Percentiles rank a stretch among this genome's conserved stretches.
phyloP scores from a whole-genome alignment of 1,140 invertebrate genomes.

The Trissolcus basalis region DNA sequence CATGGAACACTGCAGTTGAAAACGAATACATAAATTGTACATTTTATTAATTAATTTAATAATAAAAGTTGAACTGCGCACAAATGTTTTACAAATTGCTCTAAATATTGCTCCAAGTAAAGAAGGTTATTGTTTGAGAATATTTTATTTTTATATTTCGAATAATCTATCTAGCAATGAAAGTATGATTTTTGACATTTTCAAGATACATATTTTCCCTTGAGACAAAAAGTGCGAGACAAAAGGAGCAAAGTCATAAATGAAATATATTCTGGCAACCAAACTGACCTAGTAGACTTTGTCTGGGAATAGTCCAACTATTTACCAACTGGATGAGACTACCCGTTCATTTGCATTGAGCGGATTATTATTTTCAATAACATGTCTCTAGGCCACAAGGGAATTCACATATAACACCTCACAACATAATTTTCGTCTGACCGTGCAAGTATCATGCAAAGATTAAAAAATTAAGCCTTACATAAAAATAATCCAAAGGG shows the following conservation, averaged over 20 bases:
- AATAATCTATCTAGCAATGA: too few relatives aligned
- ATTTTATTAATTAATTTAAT: too few relatives aligned
- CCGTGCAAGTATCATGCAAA: constrained; percentile 18
- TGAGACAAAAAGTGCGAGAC: too few relatives aligned
- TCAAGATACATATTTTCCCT: too few relatives aligned
- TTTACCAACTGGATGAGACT: constrained; percentile 57
- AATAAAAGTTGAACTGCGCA: too few relatives aligned
- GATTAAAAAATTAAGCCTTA: constrained; percentile 69
- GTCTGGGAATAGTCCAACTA: constrained; percentile 63
- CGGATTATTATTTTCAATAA: background rate
- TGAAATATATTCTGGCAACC: constrained; percentile 54
- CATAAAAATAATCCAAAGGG: constrained; percentile 79
- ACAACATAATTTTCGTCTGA: constrained; percentile 1
- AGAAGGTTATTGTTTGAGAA: too few relatives aligned
- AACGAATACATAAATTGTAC: too few relatives aligned
- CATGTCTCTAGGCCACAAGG: background rate
- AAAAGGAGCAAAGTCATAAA: constrained; percentile 2
- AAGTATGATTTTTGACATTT: constrained; percentile 13
- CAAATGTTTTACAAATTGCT: too few relatives aligned
- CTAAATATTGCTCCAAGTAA: too few relatives aligned
- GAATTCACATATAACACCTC: background rate
- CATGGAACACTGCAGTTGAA: too few relatives aligned
- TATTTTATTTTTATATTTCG: too few relatives aligned
- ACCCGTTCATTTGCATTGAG: constrained; percentile 64
- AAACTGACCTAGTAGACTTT: constrained; percentile 36